Evolutionary conservation across 2,888 invertebrate species (phyloP), one percentile per base, ranked within the genome.

Genomic region (Hermodice carunculata): DNA sequence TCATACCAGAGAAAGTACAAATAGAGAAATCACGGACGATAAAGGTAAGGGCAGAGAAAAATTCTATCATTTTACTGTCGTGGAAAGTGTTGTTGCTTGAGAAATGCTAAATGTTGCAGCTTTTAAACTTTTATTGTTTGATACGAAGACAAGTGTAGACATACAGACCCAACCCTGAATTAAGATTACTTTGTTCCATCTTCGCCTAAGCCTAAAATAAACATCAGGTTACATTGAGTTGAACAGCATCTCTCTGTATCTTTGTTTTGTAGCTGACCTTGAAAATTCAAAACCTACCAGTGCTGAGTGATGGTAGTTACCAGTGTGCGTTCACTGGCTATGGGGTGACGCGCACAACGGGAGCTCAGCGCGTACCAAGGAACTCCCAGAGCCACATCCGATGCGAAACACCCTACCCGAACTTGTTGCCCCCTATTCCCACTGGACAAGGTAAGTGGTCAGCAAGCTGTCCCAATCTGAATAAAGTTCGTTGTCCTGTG

Each of bases 401-500:
- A 86, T 98, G 98, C 88, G 94, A 96, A 61, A 98, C 98, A 60
- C 98, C 98, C 29, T 91, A 94, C 67, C 95, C 96, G 64, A 96
- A 96, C 88, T 91, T 93, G 75, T 88, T 98, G 70, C 98, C 98
- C 52, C 91, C 94, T 65, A 97, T 98, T 77, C 95, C 95, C 61
- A 92, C 92, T 67, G 94, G 95, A 8, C 62, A 73, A 53, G 73
- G 73, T 73, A 40, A 31, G 63, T 29, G 5, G n/a, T n/a, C n/a
- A n/a, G n/a, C n/a, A 37, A 37, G 17, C 14, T 37, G 17, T 37
- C 14, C 37, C n/a, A n/a, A n/a, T n/a, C n/a, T n/a, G n/a, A n/a
- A n/a, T n/a, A n/a, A n/a, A n/a, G n/a, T n/a, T n/a, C n/a, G n/a
- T n/a, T n/a, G n/a, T n/a, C n/a, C n/a, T n/a, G n/a, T n/a, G n/a